Evolutionary conservation across 2,888 invertebrate genomes (phyloP).

Genomic region (Patella depressa): DNA sequence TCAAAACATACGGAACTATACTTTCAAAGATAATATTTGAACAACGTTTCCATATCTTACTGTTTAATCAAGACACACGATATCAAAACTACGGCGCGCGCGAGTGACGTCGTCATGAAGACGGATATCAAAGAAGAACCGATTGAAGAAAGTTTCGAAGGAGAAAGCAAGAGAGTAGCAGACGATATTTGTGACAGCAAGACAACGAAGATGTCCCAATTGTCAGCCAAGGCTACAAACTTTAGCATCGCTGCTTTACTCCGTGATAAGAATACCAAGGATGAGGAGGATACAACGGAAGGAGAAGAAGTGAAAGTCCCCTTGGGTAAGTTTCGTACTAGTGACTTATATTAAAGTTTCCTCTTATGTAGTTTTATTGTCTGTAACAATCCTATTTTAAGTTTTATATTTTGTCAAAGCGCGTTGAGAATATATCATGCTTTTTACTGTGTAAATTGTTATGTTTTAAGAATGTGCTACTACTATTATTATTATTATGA

Average conservation of each 20-base stretch:
- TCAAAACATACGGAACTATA: not conserved
- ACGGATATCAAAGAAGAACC: conserved; percentile 14
- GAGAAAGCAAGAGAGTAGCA: not conserved
- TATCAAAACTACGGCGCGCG: too few species aligned
- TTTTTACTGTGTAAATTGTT: too few species aligned
- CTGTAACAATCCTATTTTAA: not conserved
- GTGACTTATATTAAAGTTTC: conserved; percentile 10
- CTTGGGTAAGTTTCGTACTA: too few species aligned
- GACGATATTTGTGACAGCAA: conserved; percentile 15
- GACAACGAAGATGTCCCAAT: conserved; percentile 1
- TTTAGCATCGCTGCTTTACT: conserved; percentile 22
- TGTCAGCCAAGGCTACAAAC: conserved; percentile 18
- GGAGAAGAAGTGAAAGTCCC: not conserved
- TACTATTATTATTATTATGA: too few species aligned
- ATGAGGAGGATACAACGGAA: not conserved
- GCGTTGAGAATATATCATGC: too few species aligned
- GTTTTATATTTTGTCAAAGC: not conserved
- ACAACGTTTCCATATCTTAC: too few species aligned
- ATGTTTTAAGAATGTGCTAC: too few species aligned
- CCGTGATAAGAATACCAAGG: not conserved
- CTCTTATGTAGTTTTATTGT: not conserved
- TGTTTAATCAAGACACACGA: too few species aligned
- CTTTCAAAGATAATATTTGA: too few species aligned
- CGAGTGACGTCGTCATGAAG: not conserved
- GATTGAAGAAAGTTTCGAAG: conserved; percentile 2